Evolutionary conservation across 2,888 invertebrate genomes (phyloP).

Genomic region (Celastrina argiolus): DNA sequence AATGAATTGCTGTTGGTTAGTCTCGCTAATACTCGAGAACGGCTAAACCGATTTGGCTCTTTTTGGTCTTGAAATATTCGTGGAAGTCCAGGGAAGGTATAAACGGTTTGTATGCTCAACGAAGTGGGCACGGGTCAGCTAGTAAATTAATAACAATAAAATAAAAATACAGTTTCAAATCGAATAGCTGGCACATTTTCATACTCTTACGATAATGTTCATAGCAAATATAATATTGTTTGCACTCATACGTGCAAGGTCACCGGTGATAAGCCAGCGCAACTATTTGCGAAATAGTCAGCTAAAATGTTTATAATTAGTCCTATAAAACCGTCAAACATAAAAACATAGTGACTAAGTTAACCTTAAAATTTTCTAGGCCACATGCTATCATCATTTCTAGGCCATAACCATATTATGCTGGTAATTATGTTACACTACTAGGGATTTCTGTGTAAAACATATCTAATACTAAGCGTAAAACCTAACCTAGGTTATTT

Average conservation of each 20-base stretch:
- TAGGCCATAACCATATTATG: not conserved
- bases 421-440: not conserved
- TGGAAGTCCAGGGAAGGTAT: no score
- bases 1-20: no score
- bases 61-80: no score
- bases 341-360: not conserved
- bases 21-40: no score
- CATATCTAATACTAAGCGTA: no score
- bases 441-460: not conserved
- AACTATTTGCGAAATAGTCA: slow-evolving; percentile 7
- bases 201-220: not conserved
- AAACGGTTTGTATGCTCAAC: no score
- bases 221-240: not conserved
- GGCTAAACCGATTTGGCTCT: no score
- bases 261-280: slow-evolving; percentile 23
- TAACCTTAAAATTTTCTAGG: not conserved
- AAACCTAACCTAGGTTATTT: no score
- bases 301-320: not conserved
- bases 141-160: no score
- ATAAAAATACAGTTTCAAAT: no score
- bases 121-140: no score
- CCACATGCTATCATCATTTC: not conserved
- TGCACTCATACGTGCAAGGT: slow-evolving; percentile 17
- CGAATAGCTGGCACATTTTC: no score
- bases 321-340: not conserved